These are phyloP conservation scores for Vanessa atalanta DNA, from an alignment of 1,140 invertebrate species.

Conservation along the genomic window DNA sequence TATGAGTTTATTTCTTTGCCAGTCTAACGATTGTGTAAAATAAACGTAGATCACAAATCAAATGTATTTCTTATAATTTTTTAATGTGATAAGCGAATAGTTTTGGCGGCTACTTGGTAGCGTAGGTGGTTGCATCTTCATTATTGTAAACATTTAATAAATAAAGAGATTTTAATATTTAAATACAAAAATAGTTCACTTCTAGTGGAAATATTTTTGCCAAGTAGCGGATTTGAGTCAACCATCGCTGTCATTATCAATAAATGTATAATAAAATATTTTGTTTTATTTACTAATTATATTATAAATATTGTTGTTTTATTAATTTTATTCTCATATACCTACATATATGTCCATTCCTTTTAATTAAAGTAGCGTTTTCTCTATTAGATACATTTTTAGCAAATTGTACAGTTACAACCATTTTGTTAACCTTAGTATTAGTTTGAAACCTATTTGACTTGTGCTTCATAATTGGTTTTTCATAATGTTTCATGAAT, in stretches of 20 bases:
- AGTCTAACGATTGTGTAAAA: conserved; percentile 61
- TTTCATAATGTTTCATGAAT: too few species aligned
- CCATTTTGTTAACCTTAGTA: too few species aligned
- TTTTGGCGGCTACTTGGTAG: conserved; percentile 67
- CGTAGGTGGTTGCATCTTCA: conserved; percentile 71
- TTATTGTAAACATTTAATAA: conserved; percentile 64
- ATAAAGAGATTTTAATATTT: conserved; percentile 79
- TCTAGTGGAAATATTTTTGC: conserved; percentile 78
- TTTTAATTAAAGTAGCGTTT: background rate
- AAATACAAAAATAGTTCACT: conserved; percentile 76
- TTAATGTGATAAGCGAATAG: conserved; percentile 63
- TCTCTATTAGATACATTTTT: background rate
- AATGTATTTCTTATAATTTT: conserved; percentile 63
- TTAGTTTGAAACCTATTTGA: too few species aligned
- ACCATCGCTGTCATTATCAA: conserved; percentile 80
- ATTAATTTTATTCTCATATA: conserved; percentile 13
- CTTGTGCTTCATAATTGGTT: too few species aligned
- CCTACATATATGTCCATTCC: background rate
- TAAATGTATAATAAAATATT: conserved; percentile 77
- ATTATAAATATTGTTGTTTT: conserved; percentile 25
- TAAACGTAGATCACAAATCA: conserved; percentile 69
- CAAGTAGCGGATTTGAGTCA: conserved; percentile 78
- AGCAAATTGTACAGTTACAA: too few species aligned
- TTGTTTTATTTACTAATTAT: conserved; percentile 47
- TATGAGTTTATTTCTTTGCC: conserved; percentile 62